These are phyloP conservation scores for Peromyscus leucopus DNA, from an alignment of 2,113 vertebrate genomes.

Conservation along the genomic window DNA sequence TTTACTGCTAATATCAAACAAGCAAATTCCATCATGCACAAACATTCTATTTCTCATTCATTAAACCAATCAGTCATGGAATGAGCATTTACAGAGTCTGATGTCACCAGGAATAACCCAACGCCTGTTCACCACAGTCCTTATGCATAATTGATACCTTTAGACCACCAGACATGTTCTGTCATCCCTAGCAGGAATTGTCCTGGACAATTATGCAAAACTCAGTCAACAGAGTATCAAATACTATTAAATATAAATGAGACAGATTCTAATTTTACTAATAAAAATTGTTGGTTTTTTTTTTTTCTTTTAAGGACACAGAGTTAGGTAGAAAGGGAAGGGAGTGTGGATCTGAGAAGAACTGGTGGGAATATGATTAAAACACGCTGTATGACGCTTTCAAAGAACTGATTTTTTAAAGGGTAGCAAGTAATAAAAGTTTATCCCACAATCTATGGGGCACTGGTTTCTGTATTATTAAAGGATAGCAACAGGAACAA, in stretches of 20 bases:
- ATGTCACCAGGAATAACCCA: conserved; percentile 75
- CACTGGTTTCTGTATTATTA: conserved; percentile 14
- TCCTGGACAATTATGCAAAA: conserved; percentile 17
- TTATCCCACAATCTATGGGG: not conserved
- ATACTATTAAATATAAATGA: conserved; percentile 18
- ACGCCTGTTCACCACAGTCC: conserved; percentile 67
- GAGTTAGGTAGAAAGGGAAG: not conserved
- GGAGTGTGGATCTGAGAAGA: not conserved
- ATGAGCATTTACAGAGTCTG: conserved; percentile 82
- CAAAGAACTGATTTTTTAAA: conserved; percentile 15
- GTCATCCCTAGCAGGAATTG: conserved; percentile 37
- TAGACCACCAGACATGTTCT: conserved; percentile 69
- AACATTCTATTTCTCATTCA: conserved; percentile 71
- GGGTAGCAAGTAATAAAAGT: conserved; percentile 18
- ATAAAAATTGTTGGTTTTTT: not conserved
- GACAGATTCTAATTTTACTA: not conserved
- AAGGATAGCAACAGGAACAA: not conserved
- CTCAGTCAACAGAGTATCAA: not conserved
- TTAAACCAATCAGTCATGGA: conserved; percentile 81
- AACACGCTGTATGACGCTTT: not conserved
- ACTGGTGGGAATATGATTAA: not conserved
- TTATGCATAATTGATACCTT: conserved; percentile 65
- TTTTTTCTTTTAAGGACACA: not conserved
- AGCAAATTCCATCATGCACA: conserved; percentile 40
- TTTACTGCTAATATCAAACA: conserved; percentile 54